Evolutionary conservation across 2,797 vertebrate genomes (phyloP).

Genomic region (Menidia menidia): DNA sequence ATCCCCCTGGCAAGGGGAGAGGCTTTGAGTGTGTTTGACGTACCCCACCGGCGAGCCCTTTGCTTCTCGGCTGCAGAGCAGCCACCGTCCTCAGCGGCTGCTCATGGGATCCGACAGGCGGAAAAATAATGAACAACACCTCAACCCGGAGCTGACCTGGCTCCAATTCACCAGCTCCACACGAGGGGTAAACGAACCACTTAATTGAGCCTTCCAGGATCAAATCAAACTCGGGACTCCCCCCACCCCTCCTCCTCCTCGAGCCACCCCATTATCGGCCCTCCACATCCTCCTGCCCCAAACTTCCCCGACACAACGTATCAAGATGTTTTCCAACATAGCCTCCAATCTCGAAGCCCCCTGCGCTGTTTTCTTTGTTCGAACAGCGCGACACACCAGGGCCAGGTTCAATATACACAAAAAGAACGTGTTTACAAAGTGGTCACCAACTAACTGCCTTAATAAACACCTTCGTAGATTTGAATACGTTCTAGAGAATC

Average conservation of each 20-base stretch:
- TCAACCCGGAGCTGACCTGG: conserved; percentile 95
- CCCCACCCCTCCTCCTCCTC: conserved; percentile 30
- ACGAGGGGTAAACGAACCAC: conserved; percentile 91
- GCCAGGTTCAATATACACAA: neutral
- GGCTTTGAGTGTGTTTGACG: conserved; percentile 96
- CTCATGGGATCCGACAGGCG: conserved; percentile 98
- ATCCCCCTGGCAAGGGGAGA: conserved; percentile 88
- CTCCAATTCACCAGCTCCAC: conserved; percentile 88
- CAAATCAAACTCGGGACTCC: conserved; percentile 78
- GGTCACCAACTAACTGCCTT: neutral
- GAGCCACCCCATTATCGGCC: conserved; percentile 23
- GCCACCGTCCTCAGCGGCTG: conserved; percentile 86
- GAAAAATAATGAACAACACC: conserved; percentile 99
- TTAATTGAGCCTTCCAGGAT: conserved; percentile 92
- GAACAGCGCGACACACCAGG: neutral
- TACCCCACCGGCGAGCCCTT: conserved; percentile 93
- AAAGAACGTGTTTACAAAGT: neutral
- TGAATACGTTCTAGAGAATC: neutral
- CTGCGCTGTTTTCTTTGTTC: neutral
- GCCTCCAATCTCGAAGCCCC: neutral
- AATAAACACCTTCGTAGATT: neutral
- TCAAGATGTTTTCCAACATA: conserved; percentile 59
- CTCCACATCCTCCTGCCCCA: conserved; percentile 6
- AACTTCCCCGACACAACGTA: conserved; percentile 39
- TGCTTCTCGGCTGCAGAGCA: conserved; percentile 88